Conservation (phyloP, 2,797 vertebrate species). For the Hypotaenidia philippensis region DNA sequence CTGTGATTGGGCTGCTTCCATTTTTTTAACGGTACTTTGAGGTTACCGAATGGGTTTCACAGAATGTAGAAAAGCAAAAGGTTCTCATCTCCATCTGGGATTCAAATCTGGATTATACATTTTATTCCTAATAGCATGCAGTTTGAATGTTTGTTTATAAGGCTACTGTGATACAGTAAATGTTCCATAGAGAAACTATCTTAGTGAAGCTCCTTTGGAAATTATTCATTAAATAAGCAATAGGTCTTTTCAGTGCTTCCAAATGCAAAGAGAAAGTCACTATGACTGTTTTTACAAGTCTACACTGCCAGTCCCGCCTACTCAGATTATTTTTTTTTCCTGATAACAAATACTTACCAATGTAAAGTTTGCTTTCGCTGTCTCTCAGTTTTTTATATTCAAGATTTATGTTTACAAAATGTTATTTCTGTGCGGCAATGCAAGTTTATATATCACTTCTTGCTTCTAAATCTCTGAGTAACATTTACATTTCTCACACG, state of each 20-base stretch:
- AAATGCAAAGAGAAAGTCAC: constrained; percentile 17
- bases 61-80: constrained; percentile 33
- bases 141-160: not conserved
- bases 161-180: not conserved
- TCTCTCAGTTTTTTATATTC: constrained; percentile 39
- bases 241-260: not conserved
- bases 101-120: constrained; percentile 37
- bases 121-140: not conserved
- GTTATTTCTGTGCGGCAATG: constrained; percentile 24
- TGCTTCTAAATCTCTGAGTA: constrained; percentile 49
- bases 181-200: not conserved
- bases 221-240: constrained; percentile 12
- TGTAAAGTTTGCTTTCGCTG: constrained; percentile 40
- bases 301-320: not conserved
- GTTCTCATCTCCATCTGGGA: constrained; percentile 24
- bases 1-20: not conserved
- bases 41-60: constrained; percentile 35
- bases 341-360: constrained; percentile 32
- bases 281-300: constrained; percentile 22
- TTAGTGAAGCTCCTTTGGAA: not conserved
- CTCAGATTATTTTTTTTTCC: constrained; percentile 29
- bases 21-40: constrained; percentile 21
- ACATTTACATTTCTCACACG: constrained; percentile 9
- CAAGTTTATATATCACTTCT: constrained; percentile 49
- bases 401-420: constrained; percentile 45